Evolutionary conservation across 2,888 invertebrate genomes (phyloP).

Genomic region (Dascillus cervinus): DNA sequence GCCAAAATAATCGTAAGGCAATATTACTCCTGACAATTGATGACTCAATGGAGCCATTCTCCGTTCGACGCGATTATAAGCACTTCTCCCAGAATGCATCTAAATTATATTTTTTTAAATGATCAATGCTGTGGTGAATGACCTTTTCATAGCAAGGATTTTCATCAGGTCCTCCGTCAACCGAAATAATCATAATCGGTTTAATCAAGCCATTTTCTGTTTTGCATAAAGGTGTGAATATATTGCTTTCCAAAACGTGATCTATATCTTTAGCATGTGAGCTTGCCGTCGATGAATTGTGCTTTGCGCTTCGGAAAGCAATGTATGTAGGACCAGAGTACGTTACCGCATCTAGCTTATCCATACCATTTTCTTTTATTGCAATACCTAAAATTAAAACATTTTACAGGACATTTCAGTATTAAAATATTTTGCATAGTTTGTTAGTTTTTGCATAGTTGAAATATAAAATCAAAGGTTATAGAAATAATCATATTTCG

Average conservation of each 20-base stretch:
- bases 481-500: too few relatives aligned
- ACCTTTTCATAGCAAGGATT: conserved; percentile 22
- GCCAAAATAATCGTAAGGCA: conserved; percentile 30
- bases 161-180: conserved; percentile 24
- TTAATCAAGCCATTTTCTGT: conserved; percentile 15
- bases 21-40: conserved; percentile 26
- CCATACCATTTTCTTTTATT: conserved; percentile 22
- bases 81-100: conserved; percentile 31
- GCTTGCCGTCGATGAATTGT: conserved; percentile 17
- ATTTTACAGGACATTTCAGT: too few relatives aligned
- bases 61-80: conserved; percentile 30
- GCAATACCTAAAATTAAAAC: too few relatives aligned
- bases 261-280: conserved; percentile 12
- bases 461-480: too few relatives aligned
- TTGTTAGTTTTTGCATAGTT: too few relatives aligned
- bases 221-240: conserved; percentile 11
- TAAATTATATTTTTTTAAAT: conserved; percentile 22
- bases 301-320: conserved; percentile 23
- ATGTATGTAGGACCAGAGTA: conserved; percentile 34
- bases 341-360: conserved; percentile 28
- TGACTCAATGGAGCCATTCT: conserved; percentile 31
- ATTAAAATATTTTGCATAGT: too few relatives aligned
- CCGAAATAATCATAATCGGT: conserved; percentile 25
- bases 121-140: conserved; percentile 19
- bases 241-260: conserved; percentile 6